Base-by-base conservation (phyloP, 2,113 vertebrate species). In the Cynoglossus semilaevis region DNA sequence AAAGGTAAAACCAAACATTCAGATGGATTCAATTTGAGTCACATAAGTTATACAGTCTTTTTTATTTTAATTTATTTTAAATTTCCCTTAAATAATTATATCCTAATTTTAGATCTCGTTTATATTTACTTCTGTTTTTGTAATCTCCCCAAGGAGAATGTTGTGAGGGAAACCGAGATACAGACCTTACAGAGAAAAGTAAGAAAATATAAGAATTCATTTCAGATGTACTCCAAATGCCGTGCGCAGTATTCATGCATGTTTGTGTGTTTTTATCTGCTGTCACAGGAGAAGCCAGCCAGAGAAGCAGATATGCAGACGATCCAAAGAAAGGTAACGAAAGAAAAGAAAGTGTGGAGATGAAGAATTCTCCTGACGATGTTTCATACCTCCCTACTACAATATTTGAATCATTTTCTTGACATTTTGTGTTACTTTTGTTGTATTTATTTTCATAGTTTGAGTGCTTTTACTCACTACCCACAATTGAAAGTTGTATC, bases 401-500 rank as follows among this genome's bases (percentile, higher is more conserved):
- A 42, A 54, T 1, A 58, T 58, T 61, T 44, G 9, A 41, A 55
- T 8, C 45, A 65, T 15, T 60, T 70, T 43, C 80, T 42, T 77
- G 38, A 57, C 70, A 14, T 54, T 53, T 51, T 83, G 48, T 74
- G 48, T 67, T 0, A 57, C 17, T 68, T 77, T 82, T 85, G 70
- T 82, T 65, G 81, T 85, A 72, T 92, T 91, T 93, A 88, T 90
- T 45, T 93, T 92, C 88, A 84, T 97, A 97, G 95, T 96, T 93
- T 95, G 91, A 92, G 88, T 94, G 93, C 89, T 94, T 92, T 88
- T 93, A 93, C 88, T 93, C 94, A 88, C 90, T 93, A 89, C 94
- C 93, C 89, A 94, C 92, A 82, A 86, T 92, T 92, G 92, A 95
- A 85, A 95, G 97, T 95, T 99, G 96, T 90, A 92, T 94, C 93